Evolutionary conservation across 2,888 invertebrate genomes (phyloP).

Genomic region (Chrysina gloriosa): DNA sequence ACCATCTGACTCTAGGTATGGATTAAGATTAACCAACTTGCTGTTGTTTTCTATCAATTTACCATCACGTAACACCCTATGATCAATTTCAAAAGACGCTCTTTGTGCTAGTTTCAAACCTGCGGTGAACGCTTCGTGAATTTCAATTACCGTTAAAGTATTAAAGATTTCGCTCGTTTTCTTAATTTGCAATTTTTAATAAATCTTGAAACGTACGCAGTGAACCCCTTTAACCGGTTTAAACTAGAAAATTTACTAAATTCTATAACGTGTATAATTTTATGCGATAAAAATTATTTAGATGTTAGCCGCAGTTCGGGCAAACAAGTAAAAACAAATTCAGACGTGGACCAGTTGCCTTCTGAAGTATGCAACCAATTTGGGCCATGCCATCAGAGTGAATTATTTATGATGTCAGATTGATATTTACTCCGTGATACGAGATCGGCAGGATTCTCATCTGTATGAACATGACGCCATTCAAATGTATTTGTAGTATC

Average conservation of each 20-base stretch:
- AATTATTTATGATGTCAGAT: background rate
- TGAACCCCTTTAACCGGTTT: background rate
- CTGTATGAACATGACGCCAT: too few relatives aligned
- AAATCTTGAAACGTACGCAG: background rate
- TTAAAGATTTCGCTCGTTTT: background rate
- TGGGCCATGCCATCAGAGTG: background rate
- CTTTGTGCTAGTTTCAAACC: background rate
- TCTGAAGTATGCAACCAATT: background rate
- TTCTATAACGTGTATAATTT: background rate
- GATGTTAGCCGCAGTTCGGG: background rate
- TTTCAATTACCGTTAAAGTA: background rate
- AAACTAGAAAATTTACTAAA: background rate
- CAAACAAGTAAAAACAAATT: background rate
- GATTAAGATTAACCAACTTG: background rate
- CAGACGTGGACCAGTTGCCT: background rate
- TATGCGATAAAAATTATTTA: background rate
- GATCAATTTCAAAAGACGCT: background rate
- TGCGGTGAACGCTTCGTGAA: background rate
- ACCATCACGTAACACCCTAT: too few relatives aligned
- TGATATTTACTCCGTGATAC: background rate
- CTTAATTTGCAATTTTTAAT: background rate
- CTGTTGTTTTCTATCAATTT: background rate
- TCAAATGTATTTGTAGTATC: too few relatives aligned
- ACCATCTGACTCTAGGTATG: background rate
- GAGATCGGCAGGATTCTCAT: too few relatives aligned